Conservation (phyloP, 2,888 invertebrate species). For the Chydorus sphaericus region DNA sequence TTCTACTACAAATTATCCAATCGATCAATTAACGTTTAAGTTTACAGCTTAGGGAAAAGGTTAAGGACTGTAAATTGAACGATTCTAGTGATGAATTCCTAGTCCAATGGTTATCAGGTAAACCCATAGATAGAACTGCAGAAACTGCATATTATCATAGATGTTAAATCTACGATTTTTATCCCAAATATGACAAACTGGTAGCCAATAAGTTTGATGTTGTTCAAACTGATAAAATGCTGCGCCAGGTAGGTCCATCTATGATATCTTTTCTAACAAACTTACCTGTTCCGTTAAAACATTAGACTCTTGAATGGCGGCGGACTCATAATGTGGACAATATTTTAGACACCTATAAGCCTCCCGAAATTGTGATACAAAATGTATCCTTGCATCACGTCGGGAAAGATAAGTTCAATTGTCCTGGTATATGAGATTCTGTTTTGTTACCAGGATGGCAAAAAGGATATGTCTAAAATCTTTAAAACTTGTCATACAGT, state of each 20-base stretch:
- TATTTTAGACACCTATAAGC: slow-evolving; percentile 18
- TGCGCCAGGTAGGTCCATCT: slow-evolving; percentile 55
- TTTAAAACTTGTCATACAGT: background rate
- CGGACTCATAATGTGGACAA: slow-evolving; percentile 56
- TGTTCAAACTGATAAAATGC: slow-evolving; percentile 80
- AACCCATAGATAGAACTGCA: slow-evolving; percentile 18
- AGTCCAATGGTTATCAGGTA: slow-evolving; percentile 67
- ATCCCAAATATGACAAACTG: slow-evolving; percentile 6
- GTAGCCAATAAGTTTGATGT: slow-evolving; percentile 74
- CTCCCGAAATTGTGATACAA: slow-evolving; percentile 41
- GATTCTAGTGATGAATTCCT: slow-evolving; percentile 65
- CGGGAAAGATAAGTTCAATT: slow-evolving; percentile 71
- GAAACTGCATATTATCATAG: background rate
- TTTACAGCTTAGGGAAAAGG: slow-evolving; percentile 58
- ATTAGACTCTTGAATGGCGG: slow-evolving; percentile 54
- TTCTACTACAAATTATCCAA: too few species aligned
- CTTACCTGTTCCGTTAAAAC: background rate
- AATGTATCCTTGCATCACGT: slow-evolving; percentile 63
- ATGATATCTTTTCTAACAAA: background rate
- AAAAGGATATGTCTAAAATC: background rate
- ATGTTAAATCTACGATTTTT: background rate
- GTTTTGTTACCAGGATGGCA: background rate
- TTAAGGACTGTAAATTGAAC: slow-evolving; percentile 48
- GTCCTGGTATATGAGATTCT: slow-evolving; percentile 41
- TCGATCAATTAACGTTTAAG: too few species aligned